Conservation (phyloP, 1,140 invertebrate genomes). For the Hormaphis cornu region DNA sequence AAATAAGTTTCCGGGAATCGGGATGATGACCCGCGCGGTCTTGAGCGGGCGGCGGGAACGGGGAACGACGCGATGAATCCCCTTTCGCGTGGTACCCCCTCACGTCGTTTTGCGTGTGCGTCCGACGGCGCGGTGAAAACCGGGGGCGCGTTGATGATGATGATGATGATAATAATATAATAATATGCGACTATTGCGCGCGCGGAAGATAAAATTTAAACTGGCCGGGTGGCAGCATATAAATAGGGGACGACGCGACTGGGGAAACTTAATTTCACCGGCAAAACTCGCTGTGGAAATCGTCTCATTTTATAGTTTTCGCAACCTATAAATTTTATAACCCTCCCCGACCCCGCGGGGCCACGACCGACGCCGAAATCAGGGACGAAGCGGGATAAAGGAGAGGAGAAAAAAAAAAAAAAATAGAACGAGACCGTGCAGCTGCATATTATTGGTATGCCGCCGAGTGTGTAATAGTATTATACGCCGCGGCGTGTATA, state of each 20-base stretch:
- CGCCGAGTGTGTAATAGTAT: too few species aligned
- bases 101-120: too few species aligned
- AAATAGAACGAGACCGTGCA: constrained; percentile 21
- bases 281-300: constrained; percentile 30
- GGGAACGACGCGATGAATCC: too few species aligned
- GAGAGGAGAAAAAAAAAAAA: not conserved
- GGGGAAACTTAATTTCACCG: constrained; percentile 32
- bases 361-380: not conserved
- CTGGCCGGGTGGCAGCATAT: not conserved
- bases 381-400: not conserved
- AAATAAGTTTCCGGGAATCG: too few species aligned
- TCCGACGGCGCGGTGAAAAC: too few species aligned
- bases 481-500: constrained; percentile 1
- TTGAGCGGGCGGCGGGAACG: too few species aligned
- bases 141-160: too few species aligned
- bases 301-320: constrained; percentile 32
- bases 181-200: too few species aligned
- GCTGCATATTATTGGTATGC: constrained; percentile 27
- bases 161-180: too few species aligned
- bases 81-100: too few species aligned
- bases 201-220: constrained; percentile 26
- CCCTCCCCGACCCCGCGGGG: not conserved
- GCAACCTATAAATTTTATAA: constrained; percentile 32
- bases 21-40: too few species aligned
- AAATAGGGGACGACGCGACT: not conserved